Base-by-base conservation (phyloP, 1,140 invertebrate genomes). In the Apis cerana region DNA sequence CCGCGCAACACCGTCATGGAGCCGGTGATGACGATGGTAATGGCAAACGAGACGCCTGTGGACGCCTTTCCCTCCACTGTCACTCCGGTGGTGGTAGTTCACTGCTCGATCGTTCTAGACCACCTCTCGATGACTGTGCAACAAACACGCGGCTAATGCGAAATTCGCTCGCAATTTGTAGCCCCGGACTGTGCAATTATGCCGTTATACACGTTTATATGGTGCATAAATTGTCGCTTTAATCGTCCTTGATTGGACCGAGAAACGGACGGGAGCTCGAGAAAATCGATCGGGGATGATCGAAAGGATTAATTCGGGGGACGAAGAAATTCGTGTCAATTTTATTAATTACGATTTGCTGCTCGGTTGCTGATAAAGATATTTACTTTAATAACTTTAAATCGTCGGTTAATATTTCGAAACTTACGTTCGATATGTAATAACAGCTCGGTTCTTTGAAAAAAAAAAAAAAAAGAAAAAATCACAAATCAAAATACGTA, bases 1-100 rank as follows among this genome's bases (percentile, higher is more conserved):
- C 79, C 86, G 88, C 89, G 77, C 85, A 90, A 88, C 86, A 81
- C 74, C 83, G 82, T 72, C 83, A 85, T 75, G 85, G 85, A 69
- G 82, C 58, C 72, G 64, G 77, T 0, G 15, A 72, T 85, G 84
- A 33, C 33, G 33, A 89, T 85, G 87, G 74, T 89, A 90, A 90
- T 89, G 89, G 88, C 81, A 83, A 80, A 83, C 65, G 27, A 27
- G 27, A 1, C 27, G 27, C 1, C 83, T 69, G 85, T 76, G 52
- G 75, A 83, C 84, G 78, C 67, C 70, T 82, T 82, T 43, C 33
- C 62, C 62, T 71, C 78, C 67, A 17, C 67, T 82, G 75, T 80
- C 75, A 82, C 76, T 68, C 3, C 33, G 33, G 2, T 33, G 3
- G 33, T 33, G 2, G 33, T 33, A 27, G 27, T 27, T 1, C 69